Conservation (phyloP, 2,888 invertebrate species). For the Papilio demoleus region DNA sequence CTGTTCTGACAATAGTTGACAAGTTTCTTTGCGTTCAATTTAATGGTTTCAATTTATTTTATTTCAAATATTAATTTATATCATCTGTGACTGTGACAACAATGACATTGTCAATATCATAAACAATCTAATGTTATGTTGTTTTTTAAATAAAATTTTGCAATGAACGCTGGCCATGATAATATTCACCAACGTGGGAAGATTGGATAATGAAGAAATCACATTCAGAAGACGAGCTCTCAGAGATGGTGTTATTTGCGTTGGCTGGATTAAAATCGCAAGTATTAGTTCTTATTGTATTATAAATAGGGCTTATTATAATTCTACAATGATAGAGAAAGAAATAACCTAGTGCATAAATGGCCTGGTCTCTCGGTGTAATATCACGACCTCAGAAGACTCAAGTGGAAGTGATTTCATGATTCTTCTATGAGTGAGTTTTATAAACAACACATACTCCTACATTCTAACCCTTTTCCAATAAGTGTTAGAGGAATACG, state of each 20-base stretch:
- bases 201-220: conserved; percentile 48
- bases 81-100: not conserved
- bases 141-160: conserved; percentile 23
- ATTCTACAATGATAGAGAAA: not conserved
- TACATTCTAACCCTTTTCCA: not conserved
- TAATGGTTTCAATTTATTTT: too few relatives aligned
- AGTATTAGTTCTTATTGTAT: conserved; percentile 46
- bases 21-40: too few relatives aligned
- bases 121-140: conserved; percentile 7
- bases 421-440: not conserved
- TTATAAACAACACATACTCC: too few relatives aligned
- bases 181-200: conserved; percentile 46
- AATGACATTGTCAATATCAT: not conserved
- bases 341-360: not conserved
- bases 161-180: conserved; percentile 39
- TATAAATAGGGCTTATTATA: not conserved
- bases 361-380: not conserved
- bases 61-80: too few relatives aligned
- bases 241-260: conserved; percentile 58
- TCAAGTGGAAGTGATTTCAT: not conserved
- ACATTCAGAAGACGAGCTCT: conserved; percentile 51
- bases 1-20: too few relatives aligned
- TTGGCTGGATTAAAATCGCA: conserved; percentile 64
- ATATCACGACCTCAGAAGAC: not conserved
- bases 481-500: too few relatives aligned